These are phyloP conservation scores for Hymenochirus boettgeri DNA, from an alignment of 2,113 vertebrate genomes.

Conservation along the genomic window DNA sequence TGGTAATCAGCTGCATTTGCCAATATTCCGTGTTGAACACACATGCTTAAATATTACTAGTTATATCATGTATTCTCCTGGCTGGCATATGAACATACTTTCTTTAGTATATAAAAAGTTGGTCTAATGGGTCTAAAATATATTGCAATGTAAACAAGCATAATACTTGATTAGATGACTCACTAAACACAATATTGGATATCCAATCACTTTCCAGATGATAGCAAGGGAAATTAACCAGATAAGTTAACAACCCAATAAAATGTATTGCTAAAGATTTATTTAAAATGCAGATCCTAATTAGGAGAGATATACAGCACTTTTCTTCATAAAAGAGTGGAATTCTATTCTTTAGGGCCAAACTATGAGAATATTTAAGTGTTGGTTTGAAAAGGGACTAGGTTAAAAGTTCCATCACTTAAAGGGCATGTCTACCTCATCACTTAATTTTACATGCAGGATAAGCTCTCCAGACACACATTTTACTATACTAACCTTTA, in stretches of 20 bases:
- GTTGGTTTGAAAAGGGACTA: conserved; percentile 21
- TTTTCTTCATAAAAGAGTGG: conserved; percentile 11
- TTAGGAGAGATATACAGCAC: conserved; percentile 1
- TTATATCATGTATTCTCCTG: conserved; percentile 30
- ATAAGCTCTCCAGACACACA: no score
- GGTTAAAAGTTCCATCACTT: no score
- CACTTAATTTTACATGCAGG: no score
- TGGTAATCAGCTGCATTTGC: conserved; percentile 23
- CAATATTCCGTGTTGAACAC: conserved; percentile 16
- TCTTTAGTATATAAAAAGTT: conserved; percentile 31
- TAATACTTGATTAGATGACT: conserved; percentile 25
- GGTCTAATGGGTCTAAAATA: conserved; percentile 31
- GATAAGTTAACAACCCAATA: conserved; percentile 17
- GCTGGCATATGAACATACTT: conserved; percentile 32
- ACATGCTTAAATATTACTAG: conserved; percentile 23
- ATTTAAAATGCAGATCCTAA: conserved; percentile 9
- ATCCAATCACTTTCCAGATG: conserved; percentile 18
- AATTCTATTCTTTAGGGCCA: conserved; percentile 15
- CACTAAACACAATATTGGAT: conserved; percentile 24
- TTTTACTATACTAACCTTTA: no score
- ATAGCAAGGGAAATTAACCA: conserved; percentile 26
- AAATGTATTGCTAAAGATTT: conserved; percentile 13
- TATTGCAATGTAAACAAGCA: conserved; percentile 24
- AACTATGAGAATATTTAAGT: conserved; percentile 24
- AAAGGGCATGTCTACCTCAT: no score